phyloP scores from a whole-genome alignment of 2,113 vertebrate species.

The Narcine bancroftii region DNA sequence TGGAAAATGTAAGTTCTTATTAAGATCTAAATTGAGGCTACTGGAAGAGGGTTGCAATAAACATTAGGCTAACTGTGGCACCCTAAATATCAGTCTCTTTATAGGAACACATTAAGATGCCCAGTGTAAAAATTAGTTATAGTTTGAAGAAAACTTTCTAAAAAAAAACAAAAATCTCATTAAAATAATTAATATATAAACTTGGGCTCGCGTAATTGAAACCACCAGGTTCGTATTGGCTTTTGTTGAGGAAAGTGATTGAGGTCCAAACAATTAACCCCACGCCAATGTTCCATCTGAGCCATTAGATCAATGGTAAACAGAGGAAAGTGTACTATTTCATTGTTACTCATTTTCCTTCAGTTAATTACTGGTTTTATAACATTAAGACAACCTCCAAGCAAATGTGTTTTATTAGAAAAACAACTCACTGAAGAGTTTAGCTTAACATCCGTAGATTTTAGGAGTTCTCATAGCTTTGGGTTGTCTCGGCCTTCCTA shows the following conservation, averaged over 20 bases:
- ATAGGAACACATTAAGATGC: no score
- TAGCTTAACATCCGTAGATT: neutral
- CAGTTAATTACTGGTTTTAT: neutral
- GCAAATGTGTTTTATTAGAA: neutral
- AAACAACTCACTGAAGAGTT: neutral
- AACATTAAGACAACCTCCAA: neutral
- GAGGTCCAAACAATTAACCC: neutral
- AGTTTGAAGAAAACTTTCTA: neutral
- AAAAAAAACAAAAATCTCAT: neutral
- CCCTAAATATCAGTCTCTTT: no score
- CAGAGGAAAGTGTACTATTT: neutral
- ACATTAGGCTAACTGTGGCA: no score
- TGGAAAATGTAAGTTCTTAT: neutral
- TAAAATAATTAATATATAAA: neutral
- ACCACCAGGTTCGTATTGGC: neutral
- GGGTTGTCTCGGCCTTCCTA: neutral
- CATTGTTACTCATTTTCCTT: neutral
- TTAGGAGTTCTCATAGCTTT: neutral
- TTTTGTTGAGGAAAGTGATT: neutral
- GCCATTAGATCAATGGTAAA: neutral
- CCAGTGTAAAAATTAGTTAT: no score
- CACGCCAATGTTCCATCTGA: neutral
- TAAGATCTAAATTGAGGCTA: no score
- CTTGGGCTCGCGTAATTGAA: neutral
- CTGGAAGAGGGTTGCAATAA: no score